Base-by-base conservation (phyloP, 2,797 vertebrate species). In the Takifugu rubripes region DNA sequence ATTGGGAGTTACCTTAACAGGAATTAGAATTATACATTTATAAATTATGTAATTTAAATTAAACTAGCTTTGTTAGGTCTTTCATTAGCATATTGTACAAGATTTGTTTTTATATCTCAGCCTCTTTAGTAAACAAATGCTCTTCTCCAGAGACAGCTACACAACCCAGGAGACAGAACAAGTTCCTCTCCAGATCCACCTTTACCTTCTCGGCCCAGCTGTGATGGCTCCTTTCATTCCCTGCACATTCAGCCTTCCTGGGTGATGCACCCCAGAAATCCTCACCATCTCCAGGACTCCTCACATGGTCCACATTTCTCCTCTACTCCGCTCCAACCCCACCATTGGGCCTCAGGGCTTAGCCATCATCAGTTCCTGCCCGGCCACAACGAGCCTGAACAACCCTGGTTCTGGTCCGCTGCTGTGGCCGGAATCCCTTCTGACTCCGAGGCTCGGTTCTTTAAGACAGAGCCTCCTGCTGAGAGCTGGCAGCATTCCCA, bases 81-180 rank as follows among this genome's bases (percentile, higher is more conserved):
- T n/a, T 60, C 15, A 8, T 10, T 31, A 21, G 21, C 21, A 0
- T 25, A 3, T 5, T 44, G 4, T 29, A 27, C 17, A 31, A n/a
- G 25, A 10, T 33, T 33, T 17, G 40, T 9, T 14, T 9, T 40
- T 26, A 2, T 52, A 3, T 46, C 21, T 25, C 25, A 44, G 3
- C 31, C 14, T 43, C 42, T 8, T 12, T 8, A 21, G 5, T 46
- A 10, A 66, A 11, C 24, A 33, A 45, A 26, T 9, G 6, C 65
- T 64, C 68, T 64, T 65, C 9, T 46, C 66, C 72, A 91, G 87
- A 75, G 31, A 57, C 70, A 83, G 54, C 49, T 63, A 40, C 64
- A 75, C 5, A 75, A 64, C 54, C 62, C 43, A 54, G 68, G 82
- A 5, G 56, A 2, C 2, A 40, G 36, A 40, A 65, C 15, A 8